Evolutionary conservation across 2,113 vertebrate genomes (phyloP), one percentile per base, ranked within the genome.

Genomic region (Forbesichthys agassizii): DNA sequence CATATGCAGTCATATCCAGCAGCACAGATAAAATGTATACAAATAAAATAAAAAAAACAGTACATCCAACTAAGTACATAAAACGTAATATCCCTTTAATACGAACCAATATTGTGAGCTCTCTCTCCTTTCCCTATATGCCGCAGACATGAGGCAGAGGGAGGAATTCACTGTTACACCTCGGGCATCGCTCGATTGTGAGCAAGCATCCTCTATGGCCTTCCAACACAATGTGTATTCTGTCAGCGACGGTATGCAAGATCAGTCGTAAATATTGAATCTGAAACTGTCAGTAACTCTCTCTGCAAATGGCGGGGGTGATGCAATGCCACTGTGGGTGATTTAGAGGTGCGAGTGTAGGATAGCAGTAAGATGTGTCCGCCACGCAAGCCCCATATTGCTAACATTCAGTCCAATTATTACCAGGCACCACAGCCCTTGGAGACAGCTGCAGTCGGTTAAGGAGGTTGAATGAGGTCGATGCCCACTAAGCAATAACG

Each of bases 271-370:
- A 27, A 27, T 27, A 27, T 42, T 42, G 36, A 42, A 1, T 42
- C 36, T 5, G 7, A 42, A 8, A 42, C 36, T 48, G 69, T 80
- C 77, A 64, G 69, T 75, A 75, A 83, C 71, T 78, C 69, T 65
- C 67, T n/a, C 12, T 27, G 27, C 27, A 27, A 27, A 77, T 64
- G 67, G 74, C 66, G 57, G 12, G 66, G 61, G 53, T 1, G 66
- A 89, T 84, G 71, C 62, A 51, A 65, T 18, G 61, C 13, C 20
- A 63, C 57, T 61, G 48, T 46, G 11, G 60, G 69, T 7, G 48
- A 67, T 70, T 82, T 54, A 78, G 55, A 66, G 64, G 53, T 61
- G 27, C 5, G 48, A 48, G 61, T 66, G 3, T 0, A 12, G 53
- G 33, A 54, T 42, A 18, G 16, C 47, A 73, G 36, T 42, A 42